Evolutionary conservation across 2,888 invertebrate species (phyloP).

Genomic region (Drosophila kuntzei): DNA sequence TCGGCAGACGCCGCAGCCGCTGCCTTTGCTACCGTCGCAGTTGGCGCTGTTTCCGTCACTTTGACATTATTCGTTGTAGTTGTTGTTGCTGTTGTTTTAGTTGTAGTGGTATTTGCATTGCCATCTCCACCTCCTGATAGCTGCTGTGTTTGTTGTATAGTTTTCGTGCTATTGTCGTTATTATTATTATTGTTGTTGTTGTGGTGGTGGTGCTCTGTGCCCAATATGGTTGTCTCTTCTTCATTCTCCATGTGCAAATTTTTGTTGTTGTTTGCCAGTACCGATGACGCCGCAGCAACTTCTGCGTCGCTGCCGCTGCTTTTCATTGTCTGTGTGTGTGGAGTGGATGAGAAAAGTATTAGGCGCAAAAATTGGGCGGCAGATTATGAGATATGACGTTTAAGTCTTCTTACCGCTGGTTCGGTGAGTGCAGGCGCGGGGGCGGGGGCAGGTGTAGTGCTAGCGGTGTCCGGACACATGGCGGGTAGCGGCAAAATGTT

Average conservation of each 20-base stretch:
- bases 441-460: conserved; percentile 22
- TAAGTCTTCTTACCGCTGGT: conserved; percentile 40
- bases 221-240: conserved; percentile 29
- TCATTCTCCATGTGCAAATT: conserved; percentile 45
- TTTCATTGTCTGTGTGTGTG: conserved; percentile 39
- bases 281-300: conserved; percentile 51
- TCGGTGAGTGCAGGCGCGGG: conserved; percentile 22
- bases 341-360: conserved; percentile 47
- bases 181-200: conserved; percentile 37
- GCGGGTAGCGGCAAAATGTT: conserved; percentile 51
- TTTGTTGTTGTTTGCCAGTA: conserved; percentile 36
- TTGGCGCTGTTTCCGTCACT: conserved; percentile 47
- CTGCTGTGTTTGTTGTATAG: conserved; percentile 42
- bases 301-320: conserved; percentile 34
- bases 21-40: conserved; percentile 12
- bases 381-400: conserved; percentile 28
- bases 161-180: conserved; percentile 37
- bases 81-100: conserved; percentile 30
- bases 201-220: conserved; percentile 41
- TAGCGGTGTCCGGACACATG: conserved; percentile 51
- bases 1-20: conserved; percentile 34
- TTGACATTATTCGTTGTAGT: conserved; percentile 54
- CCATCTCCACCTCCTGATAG: conserved; percentile 45
- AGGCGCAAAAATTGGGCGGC: conserved; percentile 50
- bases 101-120: conserved; percentile 61